Evolutionary conservation across 2,797 vertebrate genomes (phyloP).

Genomic region (Setipinna tenuifilis): DNA sequence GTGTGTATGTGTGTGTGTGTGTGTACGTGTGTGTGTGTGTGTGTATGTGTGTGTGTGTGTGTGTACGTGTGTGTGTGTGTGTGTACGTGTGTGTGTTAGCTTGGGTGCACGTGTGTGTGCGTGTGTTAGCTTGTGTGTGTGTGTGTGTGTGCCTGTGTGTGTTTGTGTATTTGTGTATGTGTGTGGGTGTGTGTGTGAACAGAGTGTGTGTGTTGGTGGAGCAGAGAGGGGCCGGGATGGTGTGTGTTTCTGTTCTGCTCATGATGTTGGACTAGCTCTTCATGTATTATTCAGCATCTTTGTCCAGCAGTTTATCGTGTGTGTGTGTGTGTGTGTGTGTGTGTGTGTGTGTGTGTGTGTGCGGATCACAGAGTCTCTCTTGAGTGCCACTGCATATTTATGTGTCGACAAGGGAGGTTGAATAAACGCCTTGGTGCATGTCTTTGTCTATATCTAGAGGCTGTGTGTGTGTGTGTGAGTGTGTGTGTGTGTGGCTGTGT

Average conservation of each 20-base stretch:
- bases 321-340: too few species aligned
- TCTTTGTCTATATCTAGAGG: background rate
- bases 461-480: background rate
- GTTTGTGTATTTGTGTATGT: too few species aligned
- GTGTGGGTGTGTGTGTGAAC: background rate
- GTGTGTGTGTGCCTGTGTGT: slow-evolving; percentile 2
- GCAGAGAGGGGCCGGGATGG: background rate
- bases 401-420: background rate
- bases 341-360: too few species aligned
- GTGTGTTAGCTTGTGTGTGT: background rate
- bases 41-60: background rate
- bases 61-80: background rate
- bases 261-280: background rate
- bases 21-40: background rate
- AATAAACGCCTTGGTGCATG: background rate
- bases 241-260: background rate
- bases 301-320: background rate
- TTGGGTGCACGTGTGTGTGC: too few species aligned
- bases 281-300: background rate
- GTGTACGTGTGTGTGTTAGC: background rate
- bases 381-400: background rate
- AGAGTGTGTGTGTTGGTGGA: background rate
- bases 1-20: background rate
- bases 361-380: background rate
- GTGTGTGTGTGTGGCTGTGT: too few species aligned